These are phyloP conservation scores for Drosophila fuyamai DNA, from an alignment of 1,140 invertebrate genomes.

Conservation along the genomic window DNA sequence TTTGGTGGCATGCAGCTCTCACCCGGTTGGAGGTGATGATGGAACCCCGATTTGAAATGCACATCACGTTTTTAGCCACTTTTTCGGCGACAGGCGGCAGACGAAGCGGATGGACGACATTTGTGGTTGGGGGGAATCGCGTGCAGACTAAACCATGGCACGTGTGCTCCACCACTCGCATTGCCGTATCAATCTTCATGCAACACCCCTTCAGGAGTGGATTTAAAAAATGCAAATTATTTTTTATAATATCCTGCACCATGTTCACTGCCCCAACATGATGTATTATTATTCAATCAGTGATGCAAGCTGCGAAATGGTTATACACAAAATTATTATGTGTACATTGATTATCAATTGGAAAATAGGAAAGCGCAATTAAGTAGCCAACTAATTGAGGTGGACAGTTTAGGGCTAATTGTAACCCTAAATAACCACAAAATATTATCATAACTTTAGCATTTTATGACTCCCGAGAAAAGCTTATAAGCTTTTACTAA, in stretches of 20 bases:
- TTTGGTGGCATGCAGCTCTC: conserved; percentile 6
- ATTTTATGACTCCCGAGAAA: conserved; percentile 23
- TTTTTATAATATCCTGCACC: conserved; percentile 46
- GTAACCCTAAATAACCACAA: conserved; percentile 11
- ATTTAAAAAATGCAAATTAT: conserved; percentile 61
- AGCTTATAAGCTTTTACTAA: conserved; percentile 46
- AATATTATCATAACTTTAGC: conserved; percentile 40
- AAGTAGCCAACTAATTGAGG: conserved; percentile 49
- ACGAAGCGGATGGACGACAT: conserved; percentile 18
- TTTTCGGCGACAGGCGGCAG: conserved; percentile 67
- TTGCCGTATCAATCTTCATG: conserved; percentile 8
- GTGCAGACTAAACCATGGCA: conserved; percentile 69
- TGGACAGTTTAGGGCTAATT: background rate
- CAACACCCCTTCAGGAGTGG: conserved; percentile 30
- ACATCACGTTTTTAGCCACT: conserved; percentile 74
- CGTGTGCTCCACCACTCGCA: conserved; percentile 46
- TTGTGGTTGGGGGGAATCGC: conserved; percentile 29
- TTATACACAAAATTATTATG: background rate
- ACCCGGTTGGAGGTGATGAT: conserved; percentile 3
- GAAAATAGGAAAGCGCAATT: conserved; percentile 32
- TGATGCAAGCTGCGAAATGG: conserved; percentile 17
- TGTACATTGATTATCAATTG: conserved; percentile 4
- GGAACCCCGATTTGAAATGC: conserved; percentile 53
- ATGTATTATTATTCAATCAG: conserved; percentile 67
- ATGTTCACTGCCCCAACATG: conserved; percentile 5